Percentiles rank a stretch among this genome's conserved stretches.
phyloP scores from a whole-genome alignment of 2,113 vertebrate species.

The Otolemur garnettii region DNA sequence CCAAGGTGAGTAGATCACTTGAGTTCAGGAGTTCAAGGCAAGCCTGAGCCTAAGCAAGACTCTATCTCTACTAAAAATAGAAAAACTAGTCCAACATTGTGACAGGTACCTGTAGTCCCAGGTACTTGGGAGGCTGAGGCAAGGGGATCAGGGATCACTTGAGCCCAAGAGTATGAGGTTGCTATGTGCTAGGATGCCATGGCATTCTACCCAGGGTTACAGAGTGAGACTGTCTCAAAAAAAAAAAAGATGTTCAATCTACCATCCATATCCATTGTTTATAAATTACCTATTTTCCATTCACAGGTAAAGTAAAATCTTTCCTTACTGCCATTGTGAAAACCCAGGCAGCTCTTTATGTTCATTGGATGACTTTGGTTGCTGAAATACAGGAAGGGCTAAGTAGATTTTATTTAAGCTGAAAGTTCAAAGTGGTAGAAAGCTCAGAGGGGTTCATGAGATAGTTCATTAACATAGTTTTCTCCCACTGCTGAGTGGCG shows the following conservation, averaged over 20 bases:
- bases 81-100: no score
- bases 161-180: no score
- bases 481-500: not conserved
- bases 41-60: no score
- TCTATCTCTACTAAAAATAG: no score
- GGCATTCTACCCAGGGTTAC: no score
- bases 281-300: not conserved
- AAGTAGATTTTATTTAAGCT: not conserved
- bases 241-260: not conserved
- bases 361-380: not conserved
- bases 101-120: no score
- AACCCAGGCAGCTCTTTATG: not conserved
- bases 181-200: no score
- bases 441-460: not conserved
- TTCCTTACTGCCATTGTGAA: constrained; percentile 33
- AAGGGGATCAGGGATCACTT: no score
- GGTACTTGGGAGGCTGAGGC: no score
- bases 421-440: not conserved
- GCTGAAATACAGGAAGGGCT: not conserved
- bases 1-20: no score
- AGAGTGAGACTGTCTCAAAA: no score
- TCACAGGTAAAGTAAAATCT: not conserved
- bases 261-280: not conserved
- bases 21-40: no score
- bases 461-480: not conserved